Evolutionary conservation across 2,888 invertebrate species (phyloP), one percentile per base, ranked within the genome.

Genomic region (Spicauda simplicius): DNA sequence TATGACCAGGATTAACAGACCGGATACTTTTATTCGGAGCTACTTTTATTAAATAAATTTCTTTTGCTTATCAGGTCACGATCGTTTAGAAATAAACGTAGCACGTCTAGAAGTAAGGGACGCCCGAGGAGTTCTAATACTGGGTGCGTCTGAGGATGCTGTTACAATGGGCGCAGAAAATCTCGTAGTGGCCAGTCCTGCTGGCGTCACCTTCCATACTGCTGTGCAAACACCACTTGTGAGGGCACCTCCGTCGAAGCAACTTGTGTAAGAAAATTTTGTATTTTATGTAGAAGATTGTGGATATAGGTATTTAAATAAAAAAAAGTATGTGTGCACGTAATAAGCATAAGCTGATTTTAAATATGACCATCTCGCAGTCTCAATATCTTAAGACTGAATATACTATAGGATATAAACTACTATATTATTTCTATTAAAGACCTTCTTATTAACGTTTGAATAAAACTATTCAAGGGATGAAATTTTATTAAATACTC

Each of bases 221-320:
- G 97, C 98, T 65, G 95, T 97, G 61, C 98, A 98, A 88, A 97
- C 98, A 64, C 96, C 97, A 0, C 91, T 97, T 72, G 96, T 98
- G 66, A 95, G 96, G 78, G 97, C 98, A 7, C 97, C 97, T 75
- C 96, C 97, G 20, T 96, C 97, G 41, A 96, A 97, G 78, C 97
- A 97, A 82, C 94, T 98, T 73, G 96, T 96, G 98, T 98, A 91
- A 94, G 94, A 87, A 64, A n/a, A 68, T 81, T 52, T 61, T 54
- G 14, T 12, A 25, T 54, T 19, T 25, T 25, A 14, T 37, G 4
- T 12, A 37, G 1, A 33, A 33, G 7, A 33, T 1, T 33, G 3
- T 25, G 25, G n/a, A 4, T 25, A 4, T 25, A 5, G 5, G 25
- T 25, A 25, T 25, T 25, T 25, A 25, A n/a, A 25, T 25, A 25